Percentiles rank a stretch among this genome's conserved stretches.
Evolutionary conservation across 1,140 invertebrate species (phyloP).

Genomic region (Trachelipus rathkii): DNA sequence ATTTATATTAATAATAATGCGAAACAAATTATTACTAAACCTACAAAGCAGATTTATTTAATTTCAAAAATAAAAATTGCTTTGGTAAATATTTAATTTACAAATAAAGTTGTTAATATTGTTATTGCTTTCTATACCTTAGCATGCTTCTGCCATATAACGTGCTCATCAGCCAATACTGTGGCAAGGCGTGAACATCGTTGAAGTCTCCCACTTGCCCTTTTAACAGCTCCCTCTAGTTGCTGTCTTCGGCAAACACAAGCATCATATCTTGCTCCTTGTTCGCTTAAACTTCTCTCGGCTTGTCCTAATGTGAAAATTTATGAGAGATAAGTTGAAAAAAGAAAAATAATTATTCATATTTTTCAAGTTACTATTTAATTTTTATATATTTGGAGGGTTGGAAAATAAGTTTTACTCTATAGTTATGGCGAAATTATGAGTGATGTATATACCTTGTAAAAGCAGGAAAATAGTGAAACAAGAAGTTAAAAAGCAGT

Average conservation of each 20-base stretch:
- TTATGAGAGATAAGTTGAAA: background rate
- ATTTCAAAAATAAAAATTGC: constrained; percentile 17
- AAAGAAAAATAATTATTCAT: no score
- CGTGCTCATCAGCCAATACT: constrained; percentile 76
- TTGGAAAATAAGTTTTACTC: no score
- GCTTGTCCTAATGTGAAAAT: constrained; percentile 23
- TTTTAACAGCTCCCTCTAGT: constrained; percentile 62
- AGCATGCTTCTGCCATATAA: constrained; percentile 71
- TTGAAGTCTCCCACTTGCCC: constrained; percentile 70
- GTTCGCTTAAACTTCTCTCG: constrained; percentile 46
- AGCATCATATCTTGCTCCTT: constrained; percentile 53
- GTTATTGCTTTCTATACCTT: constrained; percentile 52
- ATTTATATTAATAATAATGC: no score
- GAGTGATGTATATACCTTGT: no score
- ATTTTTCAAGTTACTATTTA: no score
- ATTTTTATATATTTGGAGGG: no score
- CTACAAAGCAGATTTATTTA: background rate
- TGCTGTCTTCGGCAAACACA: constrained; percentile 58
- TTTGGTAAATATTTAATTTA: background rate
- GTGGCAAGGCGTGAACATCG: constrained; percentile 76
- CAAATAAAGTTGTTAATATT: background rate
- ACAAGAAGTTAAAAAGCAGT: no score
- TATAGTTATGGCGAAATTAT: no score
- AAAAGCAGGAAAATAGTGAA: no score
- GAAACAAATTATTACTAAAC: no score